Conservation (phyloP, 2,113 vertebrate genomes). For the Ictidomys tridecemlineatus region DNA sequence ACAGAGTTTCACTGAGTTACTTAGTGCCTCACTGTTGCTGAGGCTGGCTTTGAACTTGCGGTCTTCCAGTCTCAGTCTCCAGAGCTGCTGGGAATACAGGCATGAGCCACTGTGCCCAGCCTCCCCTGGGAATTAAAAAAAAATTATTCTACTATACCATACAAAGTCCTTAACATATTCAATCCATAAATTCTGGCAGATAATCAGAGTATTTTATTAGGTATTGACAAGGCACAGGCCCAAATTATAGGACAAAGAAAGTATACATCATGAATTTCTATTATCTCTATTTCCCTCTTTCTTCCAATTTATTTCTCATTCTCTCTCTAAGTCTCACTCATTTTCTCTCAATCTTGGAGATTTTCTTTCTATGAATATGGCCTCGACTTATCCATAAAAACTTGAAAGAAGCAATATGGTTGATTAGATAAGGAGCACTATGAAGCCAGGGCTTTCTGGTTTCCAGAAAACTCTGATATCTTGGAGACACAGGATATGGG, state of each 20-base stretch:
- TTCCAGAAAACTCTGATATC: constrained; percentile 14
- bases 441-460: constrained; percentile 5
- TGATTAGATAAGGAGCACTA: constrained; percentile 11
- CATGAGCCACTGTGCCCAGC: too few relatives aligned
- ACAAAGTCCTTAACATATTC: neutral
- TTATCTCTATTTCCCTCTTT: neutral
- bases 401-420: neutral
- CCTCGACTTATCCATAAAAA: neutral
- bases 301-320: neutral
- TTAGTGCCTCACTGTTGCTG: too few relatives aligned
- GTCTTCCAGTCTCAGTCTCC: too few relatives aligned
- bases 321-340: neutral
- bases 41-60: too few relatives aligned
- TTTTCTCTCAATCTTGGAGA: neutral
- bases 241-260: constrained; percentile 36
- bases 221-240: neutral
- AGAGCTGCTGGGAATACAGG: too few relatives aligned
- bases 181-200: neutral
- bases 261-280: constrained; percentile 12
- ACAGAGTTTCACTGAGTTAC: too few relatives aligned
- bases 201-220: neutral
- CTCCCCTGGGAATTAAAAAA: neutral
- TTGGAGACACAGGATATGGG: constrained; percentile 1
- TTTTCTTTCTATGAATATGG: constrained; percentile 31
- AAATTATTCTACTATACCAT: neutral